A percentile compares a stretch with the other conserved stretches of the same genome.
Conservation (phyloP, 2,113 vertebrate species). For the Arenaria interpres region DNA sequence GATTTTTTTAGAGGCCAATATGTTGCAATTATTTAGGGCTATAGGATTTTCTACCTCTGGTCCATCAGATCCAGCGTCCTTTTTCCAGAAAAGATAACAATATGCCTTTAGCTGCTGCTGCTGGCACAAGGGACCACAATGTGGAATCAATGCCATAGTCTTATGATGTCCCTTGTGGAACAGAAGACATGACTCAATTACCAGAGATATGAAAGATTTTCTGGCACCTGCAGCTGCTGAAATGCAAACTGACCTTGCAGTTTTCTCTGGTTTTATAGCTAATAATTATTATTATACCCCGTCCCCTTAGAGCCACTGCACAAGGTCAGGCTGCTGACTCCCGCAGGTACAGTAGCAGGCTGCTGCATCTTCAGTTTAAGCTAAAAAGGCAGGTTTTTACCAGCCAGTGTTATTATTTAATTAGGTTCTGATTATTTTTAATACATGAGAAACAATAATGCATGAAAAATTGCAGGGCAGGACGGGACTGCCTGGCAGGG, state of each 20-base stretch:
- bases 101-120: background rate
- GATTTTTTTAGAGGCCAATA: background rate
- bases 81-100: background rate
- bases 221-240: conserved; percentile 4
- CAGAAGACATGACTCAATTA: conserved; percentile 1
- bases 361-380: background rate
- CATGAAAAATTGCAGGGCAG: fast-evolving
- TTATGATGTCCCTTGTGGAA: background rate
- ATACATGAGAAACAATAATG: fast-evolving
- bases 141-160: background rate
- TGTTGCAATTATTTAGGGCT: background rate
- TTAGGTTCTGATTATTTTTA: background rate
- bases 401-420: fast-evolving
- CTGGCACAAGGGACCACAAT: background rate
- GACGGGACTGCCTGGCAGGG: background rate
- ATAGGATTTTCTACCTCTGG: background rate
- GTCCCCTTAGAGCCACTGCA: background rate
- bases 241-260: conserved; percentile 28
- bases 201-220: background rate
- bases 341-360: background rate
- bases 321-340: background rate
- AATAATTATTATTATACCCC: background rate
- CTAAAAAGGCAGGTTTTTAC: background rate
- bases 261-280: background rate
- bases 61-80: background rate